Evolutionary conservation across 2,113 vertebrate species (phyloP).

Genomic region (Hystrix cristata): DNA sequence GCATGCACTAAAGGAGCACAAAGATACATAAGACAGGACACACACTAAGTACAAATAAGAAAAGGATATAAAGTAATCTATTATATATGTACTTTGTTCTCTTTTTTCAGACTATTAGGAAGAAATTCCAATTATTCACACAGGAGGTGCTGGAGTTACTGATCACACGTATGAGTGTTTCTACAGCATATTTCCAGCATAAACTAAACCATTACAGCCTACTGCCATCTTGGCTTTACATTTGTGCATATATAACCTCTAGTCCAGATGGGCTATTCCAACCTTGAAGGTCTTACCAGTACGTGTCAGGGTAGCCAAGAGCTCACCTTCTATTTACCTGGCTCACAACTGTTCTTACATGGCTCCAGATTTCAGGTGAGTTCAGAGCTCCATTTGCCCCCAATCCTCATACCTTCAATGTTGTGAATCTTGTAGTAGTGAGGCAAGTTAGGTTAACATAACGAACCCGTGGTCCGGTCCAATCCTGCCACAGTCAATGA

Average conservation of each 20-base stretch:
- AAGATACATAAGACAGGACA: slow-evolving; percentile 5
- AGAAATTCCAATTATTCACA: not conserved
- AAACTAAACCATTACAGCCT: slow-evolving; percentile 21
- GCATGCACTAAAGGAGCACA: slow-evolving; percentile 22
- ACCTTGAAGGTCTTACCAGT: not conserved
- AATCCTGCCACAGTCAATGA: not conserved
- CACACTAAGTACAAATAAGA: not conserved
- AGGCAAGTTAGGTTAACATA: not conserved
- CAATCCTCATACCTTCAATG: not conserved
- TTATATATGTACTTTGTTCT: not conserved
- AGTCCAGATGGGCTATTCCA: not conserved
- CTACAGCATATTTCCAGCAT: slow-evolving; percentile 34
- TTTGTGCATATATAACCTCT: slow-evolving; percentile 31
- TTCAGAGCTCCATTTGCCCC: not conserved
- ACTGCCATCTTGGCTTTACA: not conserved
- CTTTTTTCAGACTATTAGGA: slow-evolving; percentile 31
- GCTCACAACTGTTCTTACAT: slow-evolving; percentile 1
- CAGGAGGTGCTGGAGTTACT: not conserved
- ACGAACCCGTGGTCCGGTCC: not conserved
- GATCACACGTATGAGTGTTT: not conserved
- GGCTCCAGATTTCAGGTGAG: not conserved
- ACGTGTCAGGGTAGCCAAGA: not conserved
- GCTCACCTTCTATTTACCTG: not conserved
- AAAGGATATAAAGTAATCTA: not conserved
- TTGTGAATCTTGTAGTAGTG: not conserved